Percentiles rank a stretch among this genome's conserved stretches.
Evolutionary conservation across 2,797 vertebrate genomes (phyloP).

Genomic region (Furcifer pardalis): DNA sequence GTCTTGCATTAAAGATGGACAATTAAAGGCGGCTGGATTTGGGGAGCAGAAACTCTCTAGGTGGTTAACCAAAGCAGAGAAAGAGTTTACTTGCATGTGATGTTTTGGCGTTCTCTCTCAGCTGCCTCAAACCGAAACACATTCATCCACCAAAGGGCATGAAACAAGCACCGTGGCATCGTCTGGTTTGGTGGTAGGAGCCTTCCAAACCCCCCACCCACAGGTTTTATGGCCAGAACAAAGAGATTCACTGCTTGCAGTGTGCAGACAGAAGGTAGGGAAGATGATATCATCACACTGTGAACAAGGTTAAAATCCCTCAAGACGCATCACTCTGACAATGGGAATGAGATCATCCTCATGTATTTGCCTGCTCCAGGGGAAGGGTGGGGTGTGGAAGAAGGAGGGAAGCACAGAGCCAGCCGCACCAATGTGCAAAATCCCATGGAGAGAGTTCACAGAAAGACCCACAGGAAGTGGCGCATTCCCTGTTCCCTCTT

Average conservation of each 20-base stretch:
- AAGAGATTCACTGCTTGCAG: slow-evolving; percentile 58
- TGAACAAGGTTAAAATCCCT: slow-evolving; percentile 70
- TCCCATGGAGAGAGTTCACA: slow-evolving; percentile 36
- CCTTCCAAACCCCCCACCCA: too few relatives aligned
- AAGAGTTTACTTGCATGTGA: too few relatives aligned
- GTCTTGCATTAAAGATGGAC: too few relatives aligned
- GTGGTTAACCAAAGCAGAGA: too few relatives aligned
- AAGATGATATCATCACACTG: slow-evolving; percentile 64
- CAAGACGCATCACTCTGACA: slow-evolving; percentile 72
- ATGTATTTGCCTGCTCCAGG: slow-evolving; percentile 61
- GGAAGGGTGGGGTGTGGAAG: neutral
- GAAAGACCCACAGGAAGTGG: too few relatives aligned
- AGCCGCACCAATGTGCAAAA: slow-evolving; percentile 45
- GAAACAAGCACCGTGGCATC: neutral
- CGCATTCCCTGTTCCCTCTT: slow-evolving; percentile 37
- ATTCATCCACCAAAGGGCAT: neutral
- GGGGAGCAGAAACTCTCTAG: too few relatives aligned
- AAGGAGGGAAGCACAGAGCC: slow-evolving; percentile 51
- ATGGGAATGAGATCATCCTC: slow-evolving; percentile 75
- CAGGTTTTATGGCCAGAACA: slow-evolving; percentile 54
- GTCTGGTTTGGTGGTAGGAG: neutral
- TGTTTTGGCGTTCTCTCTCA: too few relatives aligned
- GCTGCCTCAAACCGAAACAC: neutral
- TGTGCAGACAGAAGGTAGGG: slow-evolving; percentile 53
- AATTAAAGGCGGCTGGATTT: too few relatives aligned